Base-by-base conservation (phyloP, 2,113 vertebrate genomes). In the Tyrannus savana region DNA sequence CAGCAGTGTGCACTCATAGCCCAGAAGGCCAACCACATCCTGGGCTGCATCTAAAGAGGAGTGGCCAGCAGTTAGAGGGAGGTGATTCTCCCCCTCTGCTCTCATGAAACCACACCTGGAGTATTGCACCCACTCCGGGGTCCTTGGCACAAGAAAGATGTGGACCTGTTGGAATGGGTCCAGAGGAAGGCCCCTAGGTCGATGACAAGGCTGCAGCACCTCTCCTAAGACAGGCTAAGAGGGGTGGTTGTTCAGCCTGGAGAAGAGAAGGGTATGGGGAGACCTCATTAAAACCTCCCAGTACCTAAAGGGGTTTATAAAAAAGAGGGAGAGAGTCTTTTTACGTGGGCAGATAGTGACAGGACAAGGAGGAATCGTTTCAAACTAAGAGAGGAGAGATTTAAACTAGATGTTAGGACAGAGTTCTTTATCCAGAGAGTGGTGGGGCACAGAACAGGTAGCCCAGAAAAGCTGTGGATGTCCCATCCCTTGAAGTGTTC, bases 1-100 rank as follows among this genome's bases (percentile, higher is more conserved):
- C 19, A 47, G 46, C 7, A 82, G 16, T 18, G 8, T 39, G 8
- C 2, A 2, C 23, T 24, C 0, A 0, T 9, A 74, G 60, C 33
- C 60, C 44, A 52, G 28, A 60, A n/a, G 24, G n/a, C 16, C 24
- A 68, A 14, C 16, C 12, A 12, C 30, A 47, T 31, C 0, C 0
- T 15, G 30, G 30, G 30, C n/a, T 62, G 25, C 21, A 62, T 27
- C 47, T 41, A 24, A 37, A 68, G 39, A 41, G 6, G 2, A 53
- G 39, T 6, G 19, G 30, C 9, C 17, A 83, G 53, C 30, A 83
- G 47, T 7, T 12, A 0, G 0, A 60, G 16, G 10, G 24, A 53
- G 10, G n/a, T 47, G 39, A 75, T 67, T 60, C 46, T 83, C 39
- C 11, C 39, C n/a, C 30, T 68, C 39, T 35, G 46, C n/a, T 53